A percentile compares a stretch with the other conserved stretches of the same genome.
Evolutionary conservation across 2,797 vertebrate species (phyloP).

Genomic region (Amblyraja radiata): DNA sequence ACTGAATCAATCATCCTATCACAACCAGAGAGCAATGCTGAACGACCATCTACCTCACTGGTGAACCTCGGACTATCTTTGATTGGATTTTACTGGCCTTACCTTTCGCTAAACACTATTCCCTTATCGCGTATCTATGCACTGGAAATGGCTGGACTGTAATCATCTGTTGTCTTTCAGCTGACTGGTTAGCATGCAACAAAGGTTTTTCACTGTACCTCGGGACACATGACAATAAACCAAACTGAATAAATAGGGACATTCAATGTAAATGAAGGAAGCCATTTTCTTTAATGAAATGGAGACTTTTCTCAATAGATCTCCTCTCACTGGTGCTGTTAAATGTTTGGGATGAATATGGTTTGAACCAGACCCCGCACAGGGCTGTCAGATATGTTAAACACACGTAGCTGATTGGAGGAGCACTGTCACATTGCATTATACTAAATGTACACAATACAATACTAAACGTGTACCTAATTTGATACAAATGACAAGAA

Average conservation of each 20-base stretch:
- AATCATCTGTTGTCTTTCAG: too few relatives aligned
- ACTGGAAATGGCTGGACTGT: too few relatives aligned
- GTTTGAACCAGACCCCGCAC: not conserved
- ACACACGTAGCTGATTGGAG: slow-evolving; percentile 17
- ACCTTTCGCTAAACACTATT: too few relatives aligned
- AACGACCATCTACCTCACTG: too few relatives aligned
- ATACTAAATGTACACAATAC: slow-evolving; percentile 16
- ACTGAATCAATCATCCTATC: too few relatives aligned
- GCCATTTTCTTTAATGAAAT: slow-evolving; percentile 2
- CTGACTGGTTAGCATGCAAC: too few relatives aligned
- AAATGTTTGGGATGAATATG: not conserved
- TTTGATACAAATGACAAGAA: slow-evolving; percentile 33
- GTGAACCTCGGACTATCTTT: too few relatives aligned
- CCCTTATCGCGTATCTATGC: too few relatives aligned
- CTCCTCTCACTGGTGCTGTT: not conserved
- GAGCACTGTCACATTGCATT: not conserved
- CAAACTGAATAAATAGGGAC: not conserved
- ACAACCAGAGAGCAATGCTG: too few relatives aligned
- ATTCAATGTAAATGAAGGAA: not conserved
- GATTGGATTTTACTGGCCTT: too few relatives aligned
- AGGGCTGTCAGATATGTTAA: slow-evolving; percentile 21
- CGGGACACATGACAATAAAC: too few relatives aligned
- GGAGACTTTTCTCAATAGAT: not conserved
- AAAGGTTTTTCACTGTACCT: too few relatives aligned
- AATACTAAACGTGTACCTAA: slow-evolving; percentile 10